Evolutionary conservation across 2,113 vertebrate genomes (phyloP).

Genomic region (Psephotus haematonotus): DNA sequence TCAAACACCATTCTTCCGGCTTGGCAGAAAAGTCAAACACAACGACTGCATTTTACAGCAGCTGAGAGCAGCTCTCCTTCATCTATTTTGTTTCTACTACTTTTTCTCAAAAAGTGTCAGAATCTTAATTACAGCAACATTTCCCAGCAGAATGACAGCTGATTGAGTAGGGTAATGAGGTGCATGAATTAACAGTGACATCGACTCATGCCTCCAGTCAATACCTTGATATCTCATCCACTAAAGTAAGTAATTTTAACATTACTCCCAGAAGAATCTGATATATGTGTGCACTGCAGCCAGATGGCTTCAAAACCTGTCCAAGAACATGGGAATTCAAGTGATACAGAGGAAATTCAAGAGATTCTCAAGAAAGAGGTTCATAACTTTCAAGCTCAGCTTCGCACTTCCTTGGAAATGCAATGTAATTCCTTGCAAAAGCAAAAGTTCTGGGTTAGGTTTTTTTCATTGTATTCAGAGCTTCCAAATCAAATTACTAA

Average conservation of each 20-base stretch:
- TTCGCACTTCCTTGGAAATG: not conserved
- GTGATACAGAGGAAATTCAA: not conserved
- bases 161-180: not conserved
- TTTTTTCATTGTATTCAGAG: not conserved
- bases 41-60: not conserved
- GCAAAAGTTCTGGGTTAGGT: not conserved
- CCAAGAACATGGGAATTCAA: not conserved
- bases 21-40: not conserved
- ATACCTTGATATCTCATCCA: not conserved
- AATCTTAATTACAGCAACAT: constrained; percentile 12
- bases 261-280: not conserved
- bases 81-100: not conserved
- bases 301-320: not conserved
- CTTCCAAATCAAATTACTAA: not conserved
- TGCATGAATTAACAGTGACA: not conserved
- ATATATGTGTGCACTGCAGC: not conserved
- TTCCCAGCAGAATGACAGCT: not conserved
- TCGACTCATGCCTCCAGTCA: not conserved
- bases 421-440: not conserved
- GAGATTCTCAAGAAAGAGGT: not conserved
- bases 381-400: not conserved
- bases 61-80: not conserved
- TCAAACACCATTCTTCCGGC: not conserved
- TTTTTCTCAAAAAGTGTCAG: not conserved
- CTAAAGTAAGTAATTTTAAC: not conserved